A percentile compares a stretch with the other conserved stretches of the same genome.
Conservation (phyloP, 1,140 invertebrate species). For the Diorhabda sublineata region DNA sequence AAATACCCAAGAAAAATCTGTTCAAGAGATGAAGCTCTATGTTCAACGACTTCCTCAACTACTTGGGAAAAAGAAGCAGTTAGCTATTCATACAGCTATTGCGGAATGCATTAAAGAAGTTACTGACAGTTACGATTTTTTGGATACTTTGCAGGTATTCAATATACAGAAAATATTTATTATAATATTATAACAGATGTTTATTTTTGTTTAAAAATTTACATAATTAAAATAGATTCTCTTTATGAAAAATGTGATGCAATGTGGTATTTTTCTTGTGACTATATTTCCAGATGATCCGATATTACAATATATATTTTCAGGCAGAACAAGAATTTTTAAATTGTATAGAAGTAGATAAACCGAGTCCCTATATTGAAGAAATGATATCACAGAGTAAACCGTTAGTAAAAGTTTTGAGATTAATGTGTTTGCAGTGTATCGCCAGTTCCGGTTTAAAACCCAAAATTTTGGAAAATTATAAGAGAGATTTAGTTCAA, state of each 20-base stretch:
- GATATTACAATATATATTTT: constrained; percentile 5
- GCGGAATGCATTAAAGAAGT: constrained; percentile 62
- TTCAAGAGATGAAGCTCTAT: constrained; percentile 92
- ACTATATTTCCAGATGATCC: too few species aligned
- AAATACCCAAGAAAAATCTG: constrained; percentile 81
- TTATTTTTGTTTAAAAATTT: too few species aligned
- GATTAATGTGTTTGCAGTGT: constrained; percentile 87
- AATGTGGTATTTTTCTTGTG: too few species aligned
- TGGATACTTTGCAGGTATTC: constrained; percentile 42
- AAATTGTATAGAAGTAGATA: constrained; percentile 87
- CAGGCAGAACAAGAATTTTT: constrained; percentile 84
- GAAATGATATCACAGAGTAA: constrained; percentile 82
- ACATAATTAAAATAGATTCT: too few species aligned
- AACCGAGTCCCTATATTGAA: constrained; percentile 83
- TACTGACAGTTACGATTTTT: constrained; percentile 44
- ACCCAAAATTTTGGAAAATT: constrained; percentile 83
- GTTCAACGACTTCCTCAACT: constrained; percentile 86
- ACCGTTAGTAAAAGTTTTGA: constrained; percentile 75
- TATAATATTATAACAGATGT: too few species aligned
- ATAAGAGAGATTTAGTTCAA: constrained; percentile 87
- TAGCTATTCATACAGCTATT: constrained; percentile 67
- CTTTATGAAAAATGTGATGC: too few species aligned
- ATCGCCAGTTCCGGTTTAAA: constrained; percentile 85
- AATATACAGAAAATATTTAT: not conserved
- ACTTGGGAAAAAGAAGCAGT: constrained; percentile 78